phyloP scores from a whole-genome alignment of 2,797 vertebrate species.

The Macroramphosus scolopax region DNA sequence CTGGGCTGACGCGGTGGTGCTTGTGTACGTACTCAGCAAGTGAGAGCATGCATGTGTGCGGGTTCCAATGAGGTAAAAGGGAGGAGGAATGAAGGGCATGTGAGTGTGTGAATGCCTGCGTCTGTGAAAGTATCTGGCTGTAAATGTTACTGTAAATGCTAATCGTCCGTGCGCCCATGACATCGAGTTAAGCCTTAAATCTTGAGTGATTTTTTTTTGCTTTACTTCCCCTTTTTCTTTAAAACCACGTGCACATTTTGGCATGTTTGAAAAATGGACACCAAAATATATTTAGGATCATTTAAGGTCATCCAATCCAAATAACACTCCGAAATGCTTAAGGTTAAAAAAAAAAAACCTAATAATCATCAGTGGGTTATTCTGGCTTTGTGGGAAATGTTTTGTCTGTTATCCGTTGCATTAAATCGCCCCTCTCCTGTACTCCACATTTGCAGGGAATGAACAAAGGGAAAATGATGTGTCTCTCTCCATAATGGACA shows the following conservation, averaged over 20 bases:
- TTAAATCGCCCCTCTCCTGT: conserved; percentile 83
- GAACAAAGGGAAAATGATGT: conserved; percentile 81
- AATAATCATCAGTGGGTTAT: conserved; percentile 8
- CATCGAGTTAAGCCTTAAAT: conserved; percentile 95
- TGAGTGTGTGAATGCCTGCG: conserved; percentile 27
- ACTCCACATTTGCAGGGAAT: conserved; percentile 83
- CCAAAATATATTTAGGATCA: conserved; percentile 48
- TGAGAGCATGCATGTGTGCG: conserved; percentile 28
- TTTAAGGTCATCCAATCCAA: conserved; percentile 28
- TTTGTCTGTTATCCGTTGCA: conserved; percentile 66
- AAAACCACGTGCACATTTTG: conserved; percentile 39
- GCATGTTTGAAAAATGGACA: conserved; percentile 48
- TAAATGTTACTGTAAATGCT: conserved; percentile 77
- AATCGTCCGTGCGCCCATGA: conserved; percentile 84
- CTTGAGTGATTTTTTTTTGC: conserved; percentile 60
- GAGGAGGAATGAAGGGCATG: conserved; percentile 10
- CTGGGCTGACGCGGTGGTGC: conserved; percentile 83
- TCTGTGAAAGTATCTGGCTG: conserved; percentile 63
- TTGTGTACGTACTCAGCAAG: conserved; percentile 39
- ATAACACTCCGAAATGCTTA: conserved; percentile 4
- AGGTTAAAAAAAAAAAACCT: conserved; percentile 18
- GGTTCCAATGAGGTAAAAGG: conserved; percentile 15
- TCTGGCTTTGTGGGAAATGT: conserved; percentile 4
- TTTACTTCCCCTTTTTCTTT: conserved; percentile 51
- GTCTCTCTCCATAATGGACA: conserved; percentile 44